Percentiles rank a stretch among this genome's conserved stretches.
These are phyloP conservation scores for Serilophus lunatus DNA, from an alignment of 2,113 vertebrate genomes.

Conservation along the genomic window DNA sequence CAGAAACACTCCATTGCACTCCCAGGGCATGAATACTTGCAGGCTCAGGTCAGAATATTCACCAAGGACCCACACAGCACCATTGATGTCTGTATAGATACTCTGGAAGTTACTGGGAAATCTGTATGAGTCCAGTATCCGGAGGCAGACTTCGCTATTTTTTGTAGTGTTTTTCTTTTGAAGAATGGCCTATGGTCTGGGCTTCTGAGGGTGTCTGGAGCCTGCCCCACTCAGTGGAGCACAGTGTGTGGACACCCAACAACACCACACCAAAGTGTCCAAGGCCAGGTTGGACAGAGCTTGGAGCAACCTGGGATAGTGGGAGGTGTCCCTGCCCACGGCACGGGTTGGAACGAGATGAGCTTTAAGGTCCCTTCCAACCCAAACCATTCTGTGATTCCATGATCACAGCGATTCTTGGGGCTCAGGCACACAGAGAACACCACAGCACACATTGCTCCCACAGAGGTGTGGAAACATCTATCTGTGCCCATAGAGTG, in stretches of 20 bases:
- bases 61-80: neutral
- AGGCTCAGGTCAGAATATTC: neutral
- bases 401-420: neutral
- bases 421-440: neutral
- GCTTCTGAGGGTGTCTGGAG: neutral
- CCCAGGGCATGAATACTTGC: neutral
- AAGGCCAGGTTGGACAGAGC: rapidly evolving
- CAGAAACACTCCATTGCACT: neutral
- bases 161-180: neutral
- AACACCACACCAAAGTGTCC: neutral
- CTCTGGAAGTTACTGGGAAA: neutral
- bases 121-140: neutral
- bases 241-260: neutral
- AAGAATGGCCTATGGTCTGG: neutral
- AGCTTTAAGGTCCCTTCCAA: neutral
- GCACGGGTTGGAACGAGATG: rapidly evolving
- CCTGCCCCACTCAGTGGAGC: neutral
- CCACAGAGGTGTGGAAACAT: rapidly evolving
- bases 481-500: neutral
- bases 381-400: neutral
- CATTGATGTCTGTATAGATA: neutral
- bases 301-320: neutral
- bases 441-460: neutral
- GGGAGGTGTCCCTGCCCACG: neutral
- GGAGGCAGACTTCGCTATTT: neutral